Evolutionary conservation across 2,888 invertebrate species (phyloP), one percentile per base, ranked within the genome.

Genomic region (Camponotus fellah): DNA sequence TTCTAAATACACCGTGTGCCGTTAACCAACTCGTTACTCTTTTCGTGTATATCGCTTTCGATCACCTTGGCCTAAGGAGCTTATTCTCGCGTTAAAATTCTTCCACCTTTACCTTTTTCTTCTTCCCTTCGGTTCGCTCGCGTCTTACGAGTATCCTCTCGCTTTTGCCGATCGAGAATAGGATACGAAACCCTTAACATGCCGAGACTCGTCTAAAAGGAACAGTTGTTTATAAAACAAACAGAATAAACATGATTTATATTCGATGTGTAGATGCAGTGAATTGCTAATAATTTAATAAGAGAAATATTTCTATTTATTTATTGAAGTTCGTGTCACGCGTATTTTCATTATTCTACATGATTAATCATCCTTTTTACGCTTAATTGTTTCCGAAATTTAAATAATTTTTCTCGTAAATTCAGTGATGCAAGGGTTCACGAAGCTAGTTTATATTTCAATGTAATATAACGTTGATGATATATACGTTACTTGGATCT

Each of bases 21-120:
- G 74, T 77, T 88, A 89, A 89, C 58, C 85, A 84, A 72, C 85
- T 87, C 85, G 87, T 88, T 88, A 86, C 86, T 85, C 75, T 49
- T 80, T 85, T 83, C 80, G 80, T 85, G 83, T 85, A 77, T 81
- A 86, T 87, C 87, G 86, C 84, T 85, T 86, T 84, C 85, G 86
- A 88, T 87, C 88, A 76, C 56, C 66, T 62, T 79, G 46, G 58
- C 85, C 82, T 46, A 80, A 85, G 80, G 66, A 82, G 86, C 80
- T 34, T 82, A 82, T 72, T 81, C 82, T 82, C 82, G 84, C 32
- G 72, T 72, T 82, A 85, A 85, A 85, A 72, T 71, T 72, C 58
- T 58, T 82, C 43, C 56, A 74, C 68, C 74, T 34, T 34, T 34
- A 37, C 17, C 49, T 49, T 32, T 37, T 26, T 65, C 40, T 58